Conservation (phyloP, 2,113 vertebrate genomes). For the Hyperopisus bebe region DNA sequence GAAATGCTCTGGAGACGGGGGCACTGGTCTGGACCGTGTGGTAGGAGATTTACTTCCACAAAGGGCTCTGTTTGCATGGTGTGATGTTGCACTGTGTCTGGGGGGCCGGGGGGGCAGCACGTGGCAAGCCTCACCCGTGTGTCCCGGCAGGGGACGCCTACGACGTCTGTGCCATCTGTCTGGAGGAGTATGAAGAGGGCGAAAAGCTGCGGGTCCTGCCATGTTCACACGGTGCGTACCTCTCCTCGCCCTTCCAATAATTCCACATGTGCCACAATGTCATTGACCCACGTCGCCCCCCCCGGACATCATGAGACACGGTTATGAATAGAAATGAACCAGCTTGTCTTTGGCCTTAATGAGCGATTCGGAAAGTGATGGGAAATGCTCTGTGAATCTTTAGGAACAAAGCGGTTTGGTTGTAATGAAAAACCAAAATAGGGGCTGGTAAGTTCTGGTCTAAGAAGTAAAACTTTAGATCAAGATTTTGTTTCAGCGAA, state of each 20-base stretch:
- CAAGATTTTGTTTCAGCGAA: background rate
- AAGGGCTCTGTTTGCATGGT: background rate
- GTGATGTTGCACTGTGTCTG: background rate
- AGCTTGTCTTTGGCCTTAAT: background rate
- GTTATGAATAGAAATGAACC: constrained; percentile 1
- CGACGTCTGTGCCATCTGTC: constrained; percentile 71
- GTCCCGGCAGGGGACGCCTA: background rate
- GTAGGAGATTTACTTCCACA: background rate
- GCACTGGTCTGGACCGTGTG: background rate
- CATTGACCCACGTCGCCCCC: background rate
- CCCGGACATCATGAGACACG: background rate
- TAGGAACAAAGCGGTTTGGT: background rate
- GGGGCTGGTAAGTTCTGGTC: background rate
- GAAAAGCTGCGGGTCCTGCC: constrained; percentile 94
- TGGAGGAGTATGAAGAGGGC: constrained; percentile 67
- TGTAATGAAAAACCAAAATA: background rate
- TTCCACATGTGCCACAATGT: background rate
- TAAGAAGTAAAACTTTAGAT: background rate
- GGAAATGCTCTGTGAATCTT: background rate
- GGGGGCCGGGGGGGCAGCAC: background rate
- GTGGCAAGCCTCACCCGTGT: background rate
- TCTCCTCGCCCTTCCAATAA: background rate
- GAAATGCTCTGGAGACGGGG: background rate
- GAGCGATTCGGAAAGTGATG: background rate
- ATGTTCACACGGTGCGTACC: constrained; percentile 87